Evolutionary conservation across 2,888 invertebrate species (phyloP).

Genomic region (Andrena hattorfiana): DNA sequence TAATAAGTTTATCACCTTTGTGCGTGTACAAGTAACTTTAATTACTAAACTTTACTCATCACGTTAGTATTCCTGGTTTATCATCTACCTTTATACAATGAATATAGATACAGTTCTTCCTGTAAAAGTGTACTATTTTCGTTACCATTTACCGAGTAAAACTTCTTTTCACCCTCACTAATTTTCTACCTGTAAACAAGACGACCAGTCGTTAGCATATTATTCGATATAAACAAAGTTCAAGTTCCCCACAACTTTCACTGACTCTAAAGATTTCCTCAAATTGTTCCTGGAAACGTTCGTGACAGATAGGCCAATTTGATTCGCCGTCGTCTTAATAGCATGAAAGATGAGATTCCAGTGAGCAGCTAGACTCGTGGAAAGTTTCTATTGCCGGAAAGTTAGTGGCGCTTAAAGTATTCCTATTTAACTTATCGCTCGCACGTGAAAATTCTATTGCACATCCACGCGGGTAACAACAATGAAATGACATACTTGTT

Average conservation of each 20-base stretch:
- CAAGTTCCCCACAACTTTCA: conserved; percentile 4
- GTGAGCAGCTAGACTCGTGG: neutral
- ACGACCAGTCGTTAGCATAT: no score
- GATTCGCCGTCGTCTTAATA: conserved; percentile 11
- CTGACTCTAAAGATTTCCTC: neutral
- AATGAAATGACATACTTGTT: conserved; percentile 10
- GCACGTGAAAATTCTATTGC: neutral
- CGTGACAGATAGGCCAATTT: conserved; percentile 7
- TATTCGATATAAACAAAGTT: neutral
- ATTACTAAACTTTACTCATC: no score
- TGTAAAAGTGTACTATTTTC: no score
- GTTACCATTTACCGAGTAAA: no score
- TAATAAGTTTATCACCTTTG: no score
- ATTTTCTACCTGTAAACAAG: no score
- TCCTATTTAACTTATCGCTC: neutral
- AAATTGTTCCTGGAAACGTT: neutral
- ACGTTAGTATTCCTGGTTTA: no score
- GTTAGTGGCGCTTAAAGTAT: conserved; percentile 12
- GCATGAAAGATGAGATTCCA: neutral
- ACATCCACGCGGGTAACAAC: neutral
- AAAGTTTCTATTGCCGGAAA: conserved; percentile 19
- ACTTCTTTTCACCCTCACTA: no score
- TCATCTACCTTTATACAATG: no score
- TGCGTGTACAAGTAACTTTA: no score
- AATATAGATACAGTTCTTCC: no score